Conservation (phyloP, 64 coral and sea anemone genomes). For the Pachyseris speciosa region DNA sequence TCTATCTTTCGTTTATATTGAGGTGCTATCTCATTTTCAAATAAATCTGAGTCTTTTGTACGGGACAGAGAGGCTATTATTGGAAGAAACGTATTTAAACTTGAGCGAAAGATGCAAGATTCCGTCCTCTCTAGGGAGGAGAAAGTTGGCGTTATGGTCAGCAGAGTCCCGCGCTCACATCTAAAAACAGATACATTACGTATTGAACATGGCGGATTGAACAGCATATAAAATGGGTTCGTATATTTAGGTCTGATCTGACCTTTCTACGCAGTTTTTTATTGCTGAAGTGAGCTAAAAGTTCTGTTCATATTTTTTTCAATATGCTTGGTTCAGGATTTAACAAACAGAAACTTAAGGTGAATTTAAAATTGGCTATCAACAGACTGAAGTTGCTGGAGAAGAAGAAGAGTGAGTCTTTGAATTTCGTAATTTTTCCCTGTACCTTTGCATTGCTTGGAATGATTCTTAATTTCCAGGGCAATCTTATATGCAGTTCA, state of each 20-base stretch:
- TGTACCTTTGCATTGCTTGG: not conserved
- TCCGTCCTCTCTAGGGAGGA: not conserved
- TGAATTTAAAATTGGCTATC: constrained; percentile 91
- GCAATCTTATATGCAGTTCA: too few species aligned
- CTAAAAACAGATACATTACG: constrained; percentile 57
- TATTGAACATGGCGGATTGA: constrained; percentile 43
- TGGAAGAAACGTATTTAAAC: too few species aligned
- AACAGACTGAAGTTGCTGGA: constrained; percentile 96
- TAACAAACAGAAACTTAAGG: constrained; percentile 95
- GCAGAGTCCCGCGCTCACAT: not conserved
- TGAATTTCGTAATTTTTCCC: not conserved
- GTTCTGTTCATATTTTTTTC: not conserved
- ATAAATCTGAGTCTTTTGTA: not conserved
- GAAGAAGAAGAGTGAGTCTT: constrained; percentile 96
- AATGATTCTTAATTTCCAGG: too few species aligned
- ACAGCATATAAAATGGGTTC: constrained; percentile 13
- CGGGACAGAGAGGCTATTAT: not conserved
- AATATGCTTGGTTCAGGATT: constrained; percentile 83
- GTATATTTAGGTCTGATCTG: constrained; percentile 46
- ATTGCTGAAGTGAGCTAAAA: not conserved
- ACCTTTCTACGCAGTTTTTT: not conserved
- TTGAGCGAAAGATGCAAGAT: not conserved
- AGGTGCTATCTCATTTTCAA: too few species aligned
- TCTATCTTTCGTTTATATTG: not conserved
- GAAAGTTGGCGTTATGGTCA: not conserved